Conservation (phyloP, 2,888 invertebrate species). For the Conops quadrifasciatus region DNA sequence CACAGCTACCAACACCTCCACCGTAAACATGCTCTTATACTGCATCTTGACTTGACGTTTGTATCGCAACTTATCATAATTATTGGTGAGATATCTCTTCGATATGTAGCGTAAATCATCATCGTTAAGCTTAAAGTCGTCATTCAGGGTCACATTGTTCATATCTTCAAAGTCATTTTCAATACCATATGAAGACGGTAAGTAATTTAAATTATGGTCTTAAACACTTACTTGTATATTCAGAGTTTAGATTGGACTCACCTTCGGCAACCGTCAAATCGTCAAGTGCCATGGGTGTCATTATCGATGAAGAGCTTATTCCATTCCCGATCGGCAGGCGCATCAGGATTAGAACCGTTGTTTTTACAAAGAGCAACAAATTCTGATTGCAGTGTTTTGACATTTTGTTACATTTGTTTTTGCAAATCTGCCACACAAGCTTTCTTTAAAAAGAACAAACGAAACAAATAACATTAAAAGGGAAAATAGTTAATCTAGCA, state of each 20-base stretch:
- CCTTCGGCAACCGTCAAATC: conserved; percentile 86
- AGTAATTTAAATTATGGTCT: conserved; percentile 82
- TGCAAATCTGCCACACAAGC: no score
- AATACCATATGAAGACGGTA: conserved; percentile 80
- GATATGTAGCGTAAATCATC: no score
- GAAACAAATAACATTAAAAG: no score
- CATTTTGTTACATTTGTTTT: conserved; percentile 50
- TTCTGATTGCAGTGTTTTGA: conserved; percentile 57
- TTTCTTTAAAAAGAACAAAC: no score
- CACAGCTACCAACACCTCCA: conserved; percentile 83
- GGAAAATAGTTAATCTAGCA: no score
- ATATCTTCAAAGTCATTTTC: no score
- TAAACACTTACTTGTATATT: conserved; percentile 86
- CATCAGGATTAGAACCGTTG: conserved; percentile 45
- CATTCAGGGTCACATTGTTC: no score
- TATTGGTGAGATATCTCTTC: no score
- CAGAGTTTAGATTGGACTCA: conserved; percentile 79
- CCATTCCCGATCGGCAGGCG: conserved; percentile 33
- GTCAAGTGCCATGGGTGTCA: conserved; percentile 59
- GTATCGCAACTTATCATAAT: no score
- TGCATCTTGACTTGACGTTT: no score
- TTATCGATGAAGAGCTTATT: conserved; percentile 9
- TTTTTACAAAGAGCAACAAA: conserved; percentile 47
- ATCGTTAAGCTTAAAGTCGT: no score
- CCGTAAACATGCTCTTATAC: conserved; percentile 71